These are phyloP conservation scores for Tetragonisca angustula DNA, from an alignment of 2,888 invertebrate genomes.

Conservation along the genomic window DNA sequence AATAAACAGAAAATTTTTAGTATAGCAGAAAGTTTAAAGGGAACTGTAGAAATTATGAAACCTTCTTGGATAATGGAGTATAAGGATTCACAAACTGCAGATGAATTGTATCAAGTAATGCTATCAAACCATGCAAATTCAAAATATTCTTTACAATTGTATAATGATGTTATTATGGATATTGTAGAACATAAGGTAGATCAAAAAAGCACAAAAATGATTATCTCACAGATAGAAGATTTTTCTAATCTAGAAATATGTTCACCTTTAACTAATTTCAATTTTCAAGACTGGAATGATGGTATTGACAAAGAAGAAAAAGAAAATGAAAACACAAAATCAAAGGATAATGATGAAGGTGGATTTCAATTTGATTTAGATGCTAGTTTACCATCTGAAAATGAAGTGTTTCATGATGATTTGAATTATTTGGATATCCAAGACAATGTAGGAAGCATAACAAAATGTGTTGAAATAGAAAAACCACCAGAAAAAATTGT, in stretches of 20 bases:
- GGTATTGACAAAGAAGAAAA: conserved; percentile 83
- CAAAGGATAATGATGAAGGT: conserved; percentile 37
- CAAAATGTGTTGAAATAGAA: conserved; percentile 29
- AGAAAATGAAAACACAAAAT: conserved; percentile 20
- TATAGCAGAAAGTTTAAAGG: conserved; percentile 66
- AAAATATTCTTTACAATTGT: conserved; percentile 66
- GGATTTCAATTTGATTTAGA: conserved; percentile 77
- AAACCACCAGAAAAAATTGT: conserved; percentile 67
- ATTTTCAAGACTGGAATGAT: conserved; percentile 87
- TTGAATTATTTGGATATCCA: conserved; percentile 61
- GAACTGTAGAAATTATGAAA: conserved; percentile 64
- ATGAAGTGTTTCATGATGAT: conserved; percentile 18
- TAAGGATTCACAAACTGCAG: conserved; percentile 72
- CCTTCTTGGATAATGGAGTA: conserved; percentile 67
- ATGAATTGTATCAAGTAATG: conserved; percentile 72
- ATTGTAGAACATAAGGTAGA: conserved; percentile 25
- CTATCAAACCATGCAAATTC: conserved; percentile 71
- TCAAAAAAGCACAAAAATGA: conserved; percentile 12
- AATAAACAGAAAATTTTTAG: conserved; percentile 59
- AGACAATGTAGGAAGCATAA: conserved; percentile 53
- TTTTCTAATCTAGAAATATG: conserved; percentile 84
- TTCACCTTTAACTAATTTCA: conserved; percentile 87
- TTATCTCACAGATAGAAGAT: conserved; percentile 75
- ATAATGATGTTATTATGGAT: conserved; percentile 75
- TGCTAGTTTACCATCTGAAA: conserved; percentile 72